A percentile compares a stretch with the other conserved stretches of the same genome.
phyloP scores from a whole-genome alignment of 2,797 vertebrate species.

The Gouania willdenowi region DNA sequence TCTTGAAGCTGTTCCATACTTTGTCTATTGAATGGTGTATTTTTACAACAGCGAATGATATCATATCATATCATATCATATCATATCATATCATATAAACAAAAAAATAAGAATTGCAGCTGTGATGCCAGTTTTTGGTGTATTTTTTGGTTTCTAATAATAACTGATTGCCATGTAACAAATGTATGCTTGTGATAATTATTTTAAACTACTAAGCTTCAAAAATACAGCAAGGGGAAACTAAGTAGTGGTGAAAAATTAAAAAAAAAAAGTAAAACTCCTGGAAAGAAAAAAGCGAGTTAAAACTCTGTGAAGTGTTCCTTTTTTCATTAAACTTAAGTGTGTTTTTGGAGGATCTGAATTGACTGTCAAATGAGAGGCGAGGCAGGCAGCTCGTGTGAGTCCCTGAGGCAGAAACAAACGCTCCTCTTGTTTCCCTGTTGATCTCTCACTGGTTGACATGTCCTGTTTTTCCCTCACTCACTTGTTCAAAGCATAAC shows the following conservation, averaged over 20 bases:
- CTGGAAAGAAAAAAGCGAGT: conserved; percentile 43
- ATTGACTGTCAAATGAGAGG: conserved; percentile 69
- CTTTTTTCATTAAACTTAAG: conserved; percentile 53
- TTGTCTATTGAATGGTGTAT: no score
- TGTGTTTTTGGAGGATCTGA: conserved; percentile 42
- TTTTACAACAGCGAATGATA: no score
- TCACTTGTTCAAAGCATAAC: conserved; percentile 64
- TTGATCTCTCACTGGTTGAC: conserved; percentile 76
- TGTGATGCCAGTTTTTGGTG: no score
- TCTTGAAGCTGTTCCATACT: no score
- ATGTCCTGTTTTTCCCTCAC: conserved; percentile 70
- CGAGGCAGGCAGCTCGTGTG: conserved; percentile 53
- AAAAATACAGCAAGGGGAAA: conserved; percentile 7
- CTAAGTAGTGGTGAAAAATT: conserved; percentile 26
- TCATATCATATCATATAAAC: no score
- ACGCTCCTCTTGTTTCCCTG: conserved; percentile 70
- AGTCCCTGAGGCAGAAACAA: conserved; percentile 69
- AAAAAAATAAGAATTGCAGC: no score
- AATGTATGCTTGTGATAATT: conserved; percentile 1
- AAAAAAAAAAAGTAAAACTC: conserved; percentile 41
- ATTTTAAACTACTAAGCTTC: not conserved
- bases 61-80: no score
- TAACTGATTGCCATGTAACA: conserved; percentile 28
- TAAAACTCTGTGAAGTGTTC: conserved; percentile 49
- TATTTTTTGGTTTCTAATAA: conserved; percentile 35